These are phyloP conservation scores for Acanthopagrus latus DNA, from an alignment of 2,797 vertebrate genomes.

Conservation along the genomic window DNA sequence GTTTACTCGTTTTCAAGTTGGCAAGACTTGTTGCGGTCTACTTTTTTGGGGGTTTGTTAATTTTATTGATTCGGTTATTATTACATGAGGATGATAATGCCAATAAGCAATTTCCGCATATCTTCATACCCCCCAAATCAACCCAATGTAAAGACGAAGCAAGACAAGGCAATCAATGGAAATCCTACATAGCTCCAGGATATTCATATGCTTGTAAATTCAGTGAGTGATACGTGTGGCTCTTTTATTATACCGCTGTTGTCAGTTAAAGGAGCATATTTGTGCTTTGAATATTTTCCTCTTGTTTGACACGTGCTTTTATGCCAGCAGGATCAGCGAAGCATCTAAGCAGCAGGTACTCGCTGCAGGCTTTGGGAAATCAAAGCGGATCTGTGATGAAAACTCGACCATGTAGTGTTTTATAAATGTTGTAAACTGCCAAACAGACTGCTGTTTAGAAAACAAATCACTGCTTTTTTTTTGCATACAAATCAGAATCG, in stretches of 20 bases:
- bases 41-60: background rate
- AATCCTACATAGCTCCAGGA: background rate
- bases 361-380: conserved; percentile 37
- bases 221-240: no score
- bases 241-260: background rate
- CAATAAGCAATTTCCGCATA: background rate
- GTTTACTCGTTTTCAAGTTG: no score
- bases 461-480: conserved; percentile 19
- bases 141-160: background rate
- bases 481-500: conserved; percentile 22
- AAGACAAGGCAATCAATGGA: background rate
- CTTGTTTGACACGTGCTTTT: conserved; percentile 9
- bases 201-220: background rate
- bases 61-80: background rate
- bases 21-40: no score
- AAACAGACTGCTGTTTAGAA: conserved; percentile 8
- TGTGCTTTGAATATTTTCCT: conserved; percentile 1
- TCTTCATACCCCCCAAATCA: background rate
- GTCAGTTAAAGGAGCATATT: conserved; percentile 9
- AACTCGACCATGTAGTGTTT: conserved; percentile 25
- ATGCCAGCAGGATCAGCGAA: conserved; percentile 4
- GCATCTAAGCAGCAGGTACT: conserved; percentile 27
- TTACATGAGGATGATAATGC: background rate
- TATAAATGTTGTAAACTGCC: conserved; percentile 18
- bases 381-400: conserved; percentile 51